These are phyloP conservation scores for Xenopus borealis DNA, from an alignment of 2,113 vertebrate species.

Conservation along the genomic window DNA sequence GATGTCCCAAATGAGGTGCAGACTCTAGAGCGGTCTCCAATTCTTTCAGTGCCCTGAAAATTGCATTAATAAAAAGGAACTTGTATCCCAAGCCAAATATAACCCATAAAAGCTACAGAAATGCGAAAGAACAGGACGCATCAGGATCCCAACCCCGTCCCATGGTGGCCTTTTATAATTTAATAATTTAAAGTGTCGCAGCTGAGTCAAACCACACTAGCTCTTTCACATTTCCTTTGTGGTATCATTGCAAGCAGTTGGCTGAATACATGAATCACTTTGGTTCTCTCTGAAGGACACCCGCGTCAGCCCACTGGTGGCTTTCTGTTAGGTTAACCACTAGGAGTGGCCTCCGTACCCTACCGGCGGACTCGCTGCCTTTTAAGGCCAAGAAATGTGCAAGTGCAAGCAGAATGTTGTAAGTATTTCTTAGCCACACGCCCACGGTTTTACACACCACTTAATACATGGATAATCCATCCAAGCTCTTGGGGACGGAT, in stretches of 20 bases:
- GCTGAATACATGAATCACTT: not conserved
- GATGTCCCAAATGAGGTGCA: too few relatives aligned
- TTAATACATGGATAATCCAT: not conserved
- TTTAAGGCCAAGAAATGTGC: not conserved
- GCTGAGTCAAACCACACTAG: not conserved
- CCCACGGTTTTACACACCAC: not conserved
- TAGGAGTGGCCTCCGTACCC: not conserved
- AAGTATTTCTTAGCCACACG: too few relatives aligned
- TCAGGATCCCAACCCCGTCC: not conserved
- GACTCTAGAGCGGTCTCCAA: too few relatives aligned
- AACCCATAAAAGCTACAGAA: not conserved
- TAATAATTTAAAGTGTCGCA: not conserved
- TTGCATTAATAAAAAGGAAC: too few relatives aligned
- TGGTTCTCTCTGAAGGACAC: not conserved
- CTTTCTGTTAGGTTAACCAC: constrained; percentile 24
- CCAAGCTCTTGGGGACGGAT: not conserved
- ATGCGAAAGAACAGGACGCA: not conserved
- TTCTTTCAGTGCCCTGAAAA: too few relatives aligned
- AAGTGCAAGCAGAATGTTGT: not conserved
- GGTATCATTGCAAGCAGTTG: not conserved
- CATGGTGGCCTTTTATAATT: not conserved
- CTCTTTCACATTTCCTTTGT: constrained; percentile 11
- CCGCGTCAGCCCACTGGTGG: constrained; percentile 6
- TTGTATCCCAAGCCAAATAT: too few relatives aligned
- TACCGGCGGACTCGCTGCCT: not conserved